phyloP scores from a whole-genome alignment of 2,888 invertebrate species.

The Orgyia antiqua region DNA sequence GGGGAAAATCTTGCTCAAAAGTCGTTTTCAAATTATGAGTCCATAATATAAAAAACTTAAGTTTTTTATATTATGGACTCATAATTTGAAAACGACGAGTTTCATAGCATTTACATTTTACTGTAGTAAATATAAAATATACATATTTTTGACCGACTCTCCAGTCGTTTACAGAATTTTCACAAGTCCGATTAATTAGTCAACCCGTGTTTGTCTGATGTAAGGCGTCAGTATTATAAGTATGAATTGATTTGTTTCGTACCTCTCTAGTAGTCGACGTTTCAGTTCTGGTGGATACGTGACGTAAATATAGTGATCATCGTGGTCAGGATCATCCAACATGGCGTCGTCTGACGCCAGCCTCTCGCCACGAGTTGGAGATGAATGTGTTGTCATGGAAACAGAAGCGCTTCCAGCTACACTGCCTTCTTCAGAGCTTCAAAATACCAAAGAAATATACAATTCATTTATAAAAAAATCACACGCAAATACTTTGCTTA shows the following conservation, averaged over 20 bases:
- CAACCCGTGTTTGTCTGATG: slow-evolving; percentile 58
- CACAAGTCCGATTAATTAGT: too few relatives aligned
- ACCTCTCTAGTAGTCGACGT: slow-evolving; percentile 89
- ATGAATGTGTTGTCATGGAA: slow-evolving; percentile 82
- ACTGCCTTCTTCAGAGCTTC: slow-evolving; percentile 83
- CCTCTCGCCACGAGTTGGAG: slow-evolving; percentile 78
- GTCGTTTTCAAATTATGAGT: too few relatives aligned
- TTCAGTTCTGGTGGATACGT: slow-evolving; percentile 93
- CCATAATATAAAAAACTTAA: too few relatives aligned
- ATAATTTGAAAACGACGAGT: too few relatives aligned
- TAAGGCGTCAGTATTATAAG: slow-evolving; percentile 58
- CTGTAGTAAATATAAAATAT: too few relatives aligned
- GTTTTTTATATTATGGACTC: too few relatives aligned
- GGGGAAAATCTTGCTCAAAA: too few relatives aligned
- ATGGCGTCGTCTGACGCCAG: slow-evolving; percentile 57
- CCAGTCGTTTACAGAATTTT: too few relatives aligned
- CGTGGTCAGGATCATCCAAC: slow-evolving; percentile 73
- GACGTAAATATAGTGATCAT: slow-evolving; percentile 91
- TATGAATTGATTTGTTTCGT: slow-evolving; percentile 58
- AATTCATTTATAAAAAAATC: too few relatives aligned
- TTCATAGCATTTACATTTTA: too few relatives aligned
- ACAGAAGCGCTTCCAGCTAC: slow-evolving; percentile 81
- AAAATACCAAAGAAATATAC: slow-evolving; percentile 7
- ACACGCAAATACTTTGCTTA: too few relatives aligned
- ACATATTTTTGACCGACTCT: too few relatives aligned